phyloP scores from a whole-genome alignment of 2,113 vertebrate species.

The Puffinus mauretanicus region DNA sequence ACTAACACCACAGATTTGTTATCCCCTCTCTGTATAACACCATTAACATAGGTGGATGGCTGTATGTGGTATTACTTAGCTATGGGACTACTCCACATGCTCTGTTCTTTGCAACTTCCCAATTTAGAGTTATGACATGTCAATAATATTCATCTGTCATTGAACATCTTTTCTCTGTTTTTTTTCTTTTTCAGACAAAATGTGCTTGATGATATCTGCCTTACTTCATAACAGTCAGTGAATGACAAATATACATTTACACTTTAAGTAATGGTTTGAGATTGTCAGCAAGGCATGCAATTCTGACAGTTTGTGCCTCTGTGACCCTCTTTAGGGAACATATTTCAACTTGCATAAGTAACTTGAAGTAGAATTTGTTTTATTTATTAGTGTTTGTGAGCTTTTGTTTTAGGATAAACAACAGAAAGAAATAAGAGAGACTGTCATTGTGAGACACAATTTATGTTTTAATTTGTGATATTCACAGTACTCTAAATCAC shows the following conservation, averaged over 20 bases:
- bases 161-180: not conserved
- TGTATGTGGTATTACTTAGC: not conserved
- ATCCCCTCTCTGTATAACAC: not conserved
- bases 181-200: not conserved
- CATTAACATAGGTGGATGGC: not conserved
- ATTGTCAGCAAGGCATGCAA: not conserved
- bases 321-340: slow-evolving; percentile 19
- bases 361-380: not conserved
- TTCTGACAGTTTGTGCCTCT: not conserved
- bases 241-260: not conserved
- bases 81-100: not conserved
- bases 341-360: not conserved
- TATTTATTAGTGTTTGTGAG: not conserved
- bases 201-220: not conserved
- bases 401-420: not conserved
- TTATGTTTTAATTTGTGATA: not conserved
- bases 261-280: not conserved
- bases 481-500: not conserved
- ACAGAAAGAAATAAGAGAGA: not conserved
- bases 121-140: not conserved
- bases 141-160: not conserved
- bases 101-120: not conserved
- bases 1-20: not conserved
- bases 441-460: not conserved
- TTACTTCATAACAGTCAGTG: not conserved